Conservation (phyloP, 2,113 vertebrate species). For the Noturus placidus region DNA sequence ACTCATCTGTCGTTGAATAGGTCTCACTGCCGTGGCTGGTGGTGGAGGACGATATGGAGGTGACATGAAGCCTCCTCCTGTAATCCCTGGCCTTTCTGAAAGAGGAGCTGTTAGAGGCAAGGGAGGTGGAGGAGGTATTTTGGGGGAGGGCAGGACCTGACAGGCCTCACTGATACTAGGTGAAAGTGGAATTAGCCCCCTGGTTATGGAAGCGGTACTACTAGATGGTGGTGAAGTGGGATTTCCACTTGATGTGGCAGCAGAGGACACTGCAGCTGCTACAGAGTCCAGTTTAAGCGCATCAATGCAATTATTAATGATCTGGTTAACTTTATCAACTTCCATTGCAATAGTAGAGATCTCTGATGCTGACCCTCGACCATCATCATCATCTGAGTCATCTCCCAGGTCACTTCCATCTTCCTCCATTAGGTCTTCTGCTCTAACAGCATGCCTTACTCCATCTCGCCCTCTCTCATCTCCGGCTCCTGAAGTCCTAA, state of each 20-base stretch:
- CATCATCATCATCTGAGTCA: conserved; percentile 88
- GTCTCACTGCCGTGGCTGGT: conserved; percentile 77
- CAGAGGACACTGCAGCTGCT: conserved; percentile 79
- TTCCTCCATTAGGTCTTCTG: conserved; percentile 73
- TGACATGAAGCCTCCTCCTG: conserved; percentile 84
- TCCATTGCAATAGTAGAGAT: conserved; percentile 99
- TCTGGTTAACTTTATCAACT: conserved; percentile 99
- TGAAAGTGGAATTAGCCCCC: conserved; percentile 73
- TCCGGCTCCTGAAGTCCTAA: conserved; percentile 77
- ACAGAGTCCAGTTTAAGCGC: conserved; percentile 93
- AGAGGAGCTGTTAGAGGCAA: conserved; percentile 70
- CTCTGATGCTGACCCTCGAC: conserved; percentile 91
- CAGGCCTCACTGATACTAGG: conserved; percentile 64
- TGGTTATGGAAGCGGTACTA: conserved; percentile 69
- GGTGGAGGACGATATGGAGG: conserved; percentile 89
- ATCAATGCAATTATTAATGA: conserved; percentile 99
- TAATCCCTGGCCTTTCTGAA: conserved; percentile 77
- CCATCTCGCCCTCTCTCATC: conserved; percentile 67
- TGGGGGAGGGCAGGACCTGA: conserved; percentile 66
- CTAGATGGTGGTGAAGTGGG: conserved; percentile 74
- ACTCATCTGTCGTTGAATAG: conserved; percentile 93
- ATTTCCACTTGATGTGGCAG: conserved; percentile 70
- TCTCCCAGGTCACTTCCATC: conserved; percentile 75
- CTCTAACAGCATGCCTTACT: conserved; percentile 61
- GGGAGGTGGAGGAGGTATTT: conserved; percentile 74